Base-by-base conservation (phyloP, 2,888 invertebrate species). In the Paralinhomoeus sp. region DNA sequence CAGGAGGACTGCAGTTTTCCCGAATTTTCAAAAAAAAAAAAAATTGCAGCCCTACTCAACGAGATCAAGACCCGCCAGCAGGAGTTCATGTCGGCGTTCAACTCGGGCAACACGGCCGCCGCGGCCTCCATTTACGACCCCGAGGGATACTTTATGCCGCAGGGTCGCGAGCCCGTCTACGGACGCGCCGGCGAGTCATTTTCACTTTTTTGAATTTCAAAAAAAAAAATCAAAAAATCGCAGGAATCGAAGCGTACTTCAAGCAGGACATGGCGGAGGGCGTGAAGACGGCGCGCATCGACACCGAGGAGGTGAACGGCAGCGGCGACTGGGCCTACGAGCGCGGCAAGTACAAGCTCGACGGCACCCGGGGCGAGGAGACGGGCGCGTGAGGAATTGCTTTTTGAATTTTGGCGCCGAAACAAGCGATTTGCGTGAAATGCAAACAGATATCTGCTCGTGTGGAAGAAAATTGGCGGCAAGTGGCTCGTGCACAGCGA, bases 231-330 rank as follows among this genome's bases (percentile, higher is more conserved):
- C n/a, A n/a, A 7, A 35, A 7, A 35, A 5, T 45, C 50, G 15
- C 47, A 54, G 56, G 59, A 33, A 59, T 61, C 43, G 58, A 60
- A 43, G 50, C 52, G 35, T 61, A 57, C 45, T 61, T 61, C 52
- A 54, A 56, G 43, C 51, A 54, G 31, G 31, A 61, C 48, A 61
- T 61, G 61, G 50, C 57, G 20, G 60, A 61, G 39, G 61, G 61
- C 39, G 61, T 61, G 34, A 53, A 51, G 38, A 53, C 53, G 18
- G 45, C 53, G 23, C 42, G 56, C 53, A 60, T 61, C 36, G 56
- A 56, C 43, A 61, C 61, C 21, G 61, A 60, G 45, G 61, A 61
- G 44, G 61, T 61, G 31, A 61, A 61, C 45, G 61, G 61, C 21
- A 49, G 53, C 38, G 58, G 57, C 24, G 58, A 58, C 24, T 61